A percentile compares a stretch with the other conserved stretches of the same genome.
Conservation (phyloP, 2,888 invertebrate species). For the Elegia similella region DNA sequence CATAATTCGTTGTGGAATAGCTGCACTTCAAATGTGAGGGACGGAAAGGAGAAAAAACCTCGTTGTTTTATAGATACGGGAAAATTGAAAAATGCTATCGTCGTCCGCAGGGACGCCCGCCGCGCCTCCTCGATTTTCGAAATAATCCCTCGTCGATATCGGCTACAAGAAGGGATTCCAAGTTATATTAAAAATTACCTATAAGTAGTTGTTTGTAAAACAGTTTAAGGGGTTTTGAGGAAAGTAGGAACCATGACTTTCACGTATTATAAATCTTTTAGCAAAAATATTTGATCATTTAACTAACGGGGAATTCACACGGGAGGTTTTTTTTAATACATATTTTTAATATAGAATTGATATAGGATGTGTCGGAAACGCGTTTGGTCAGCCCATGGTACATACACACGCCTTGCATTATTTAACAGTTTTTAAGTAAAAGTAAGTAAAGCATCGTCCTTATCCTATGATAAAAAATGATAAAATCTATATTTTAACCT, state of each 20-base stretch:
- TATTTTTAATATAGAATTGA: too few relatives aligned
- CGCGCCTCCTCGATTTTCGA: conserved; percentile 45
- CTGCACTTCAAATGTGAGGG: conserved; percentile 64
- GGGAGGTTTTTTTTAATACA: not conserved
- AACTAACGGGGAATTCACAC: not conserved
- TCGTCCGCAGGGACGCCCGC: conserved; percentile 51
- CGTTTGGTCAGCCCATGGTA: too few relatives aligned
- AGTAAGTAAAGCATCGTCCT: too few relatives aligned
- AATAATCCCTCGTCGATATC: conserved; percentile 47
- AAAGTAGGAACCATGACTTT: conserved; percentile 10
- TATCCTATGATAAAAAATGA: too few relatives aligned
- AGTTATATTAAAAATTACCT: conserved; percentile 26
- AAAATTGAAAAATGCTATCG: conserved; percentile 72
- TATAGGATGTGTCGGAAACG: too few relatives aligned
- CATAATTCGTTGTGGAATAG: conserved; percentile 73
- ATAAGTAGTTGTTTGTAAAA: conserved; percentile 18
- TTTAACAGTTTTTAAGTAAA: too few relatives aligned
- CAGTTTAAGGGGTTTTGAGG: conserved; percentile 18
- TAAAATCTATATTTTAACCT: too few relatives aligned
- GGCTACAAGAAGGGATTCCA: conserved; percentile 33
- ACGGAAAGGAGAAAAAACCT: conserved; percentile 55
- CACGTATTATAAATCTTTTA: not conserved
- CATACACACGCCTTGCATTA: too few relatives aligned
- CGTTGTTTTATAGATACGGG: conserved; percentile 60
- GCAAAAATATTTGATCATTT: not conserved